These are phyloP conservation scores for Lineus longissimus DNA, from an alignment of 1,140 invertebrate genomes.

Conservation along the genomic window DNA sequence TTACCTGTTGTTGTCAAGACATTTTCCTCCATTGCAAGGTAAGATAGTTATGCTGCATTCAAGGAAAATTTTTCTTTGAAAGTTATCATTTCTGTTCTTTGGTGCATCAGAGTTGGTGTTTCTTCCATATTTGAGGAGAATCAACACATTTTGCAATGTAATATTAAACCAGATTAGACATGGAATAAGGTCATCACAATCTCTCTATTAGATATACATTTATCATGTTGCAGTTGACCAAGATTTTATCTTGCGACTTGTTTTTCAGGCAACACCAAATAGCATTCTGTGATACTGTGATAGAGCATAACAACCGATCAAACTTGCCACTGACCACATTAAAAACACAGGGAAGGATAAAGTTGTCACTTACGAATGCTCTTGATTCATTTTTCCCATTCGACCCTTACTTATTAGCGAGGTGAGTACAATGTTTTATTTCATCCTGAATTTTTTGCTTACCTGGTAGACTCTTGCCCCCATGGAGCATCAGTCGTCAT, in stretches of 20 bases:
- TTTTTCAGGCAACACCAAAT: slow-evolving; percentile 70
- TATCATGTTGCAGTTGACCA: background rate
- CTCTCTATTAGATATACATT: too few relatives aligned
- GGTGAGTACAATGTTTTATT: slow-evolving; percentile 56
- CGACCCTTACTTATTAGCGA: slow-evolving; percentile 70
- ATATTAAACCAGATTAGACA: background rate
- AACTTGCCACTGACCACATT: slow-evolving; percentile 57
- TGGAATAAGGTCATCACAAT: background rate
- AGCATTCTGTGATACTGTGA: slow-evolving; percentile 85
- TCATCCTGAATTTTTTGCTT: background rate
- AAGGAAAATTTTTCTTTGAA: background rate
- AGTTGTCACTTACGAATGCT: slow-evolving; percentile 36
- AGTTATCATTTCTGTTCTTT: background rate
- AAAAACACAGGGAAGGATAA: slow-evolving; percentile 13
- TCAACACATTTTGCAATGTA: background rate
- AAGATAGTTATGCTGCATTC: background rate
- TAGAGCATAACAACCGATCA: slow-evolving; percentile 76
- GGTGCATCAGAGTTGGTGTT: background rate
- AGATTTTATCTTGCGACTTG: background rate
- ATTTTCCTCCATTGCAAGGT: slow-evolving; percentile 78
- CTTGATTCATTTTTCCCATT: slow-evolving; percentile 76
- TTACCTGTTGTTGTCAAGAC: slow-evolving; percentile 71
- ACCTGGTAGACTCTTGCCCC: too few relatives aligned
- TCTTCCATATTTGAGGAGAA: background rate
- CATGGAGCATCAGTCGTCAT: too few relatives aligned